Evolutionary conservation across 2,113 vertebrate genomes (phyloP), one percentile per base, ranked within the genome.

Genomic region (Charadrius vociferus): DNA sequence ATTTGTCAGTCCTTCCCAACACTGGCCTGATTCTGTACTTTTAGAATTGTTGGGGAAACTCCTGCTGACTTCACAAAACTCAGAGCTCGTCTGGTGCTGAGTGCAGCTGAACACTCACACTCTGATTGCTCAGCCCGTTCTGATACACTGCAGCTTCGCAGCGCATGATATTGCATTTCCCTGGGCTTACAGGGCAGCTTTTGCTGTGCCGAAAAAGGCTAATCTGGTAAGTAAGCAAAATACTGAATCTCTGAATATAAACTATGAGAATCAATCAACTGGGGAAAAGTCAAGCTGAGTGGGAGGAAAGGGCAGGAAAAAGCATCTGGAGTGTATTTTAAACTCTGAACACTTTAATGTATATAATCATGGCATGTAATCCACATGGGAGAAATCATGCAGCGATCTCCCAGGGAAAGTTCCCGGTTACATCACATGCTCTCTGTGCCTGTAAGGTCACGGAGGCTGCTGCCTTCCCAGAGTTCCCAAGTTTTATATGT

Each of bases 281-380:
- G 20, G 53, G 47, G 50, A 20, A 70, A 95, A 94, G 74, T 88
- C 93, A 93, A 66, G 20, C 71, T 80, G 58, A 96, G 89, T 66
- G 84, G 87, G 84, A 95, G 63, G 47, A 95, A 87, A 90, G 55
- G 58, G 78, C 89, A 95, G 81, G 84, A 86, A 89, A 90, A 93
- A 79, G 47, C 93, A 97, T 94, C 89, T 95, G 93, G 94, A 91
- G 50, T 52, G 37, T 37, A 93, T 95, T 91, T 94, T 73, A 87
- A 91, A 94, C 86, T 49, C 7, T 3, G 29, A 85, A 82, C 9
- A 18, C 26, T 95, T 87, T 39, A 91, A 94, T 77, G 74, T 89
- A 86, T 94, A 77, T 94, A 87, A 82, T 59, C 53, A 37, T 26
- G 32, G 58, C 74, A 88, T 55, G 79, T 7, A 83, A 95, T 77